Conservation (phyloP, 2,113 vertebrate genomes). For the Mirounga angustirostris region DNA sequence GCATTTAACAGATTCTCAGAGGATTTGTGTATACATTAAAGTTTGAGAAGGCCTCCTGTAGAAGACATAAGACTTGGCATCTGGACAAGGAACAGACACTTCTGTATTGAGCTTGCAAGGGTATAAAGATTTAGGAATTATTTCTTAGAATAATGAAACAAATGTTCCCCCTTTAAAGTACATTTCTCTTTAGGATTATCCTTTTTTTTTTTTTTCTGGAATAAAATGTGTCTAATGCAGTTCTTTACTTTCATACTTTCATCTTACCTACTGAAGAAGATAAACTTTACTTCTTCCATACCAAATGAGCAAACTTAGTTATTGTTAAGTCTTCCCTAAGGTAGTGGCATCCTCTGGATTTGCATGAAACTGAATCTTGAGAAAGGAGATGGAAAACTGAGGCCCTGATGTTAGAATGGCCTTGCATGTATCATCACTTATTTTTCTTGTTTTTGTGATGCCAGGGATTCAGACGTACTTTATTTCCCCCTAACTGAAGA, state of each 20-base stretch:
- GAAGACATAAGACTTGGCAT: neutral
- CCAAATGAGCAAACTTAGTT: neutral
- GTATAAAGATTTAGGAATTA: slow-evolving; percentile 28
- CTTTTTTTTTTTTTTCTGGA: neutral
- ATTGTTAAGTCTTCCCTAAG: slow-evolving; percentile 9
- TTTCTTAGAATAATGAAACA: slow-evolving; percentile 31
- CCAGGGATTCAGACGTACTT: neutral
- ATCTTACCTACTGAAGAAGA: neutral
- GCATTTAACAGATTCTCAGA: neutral
- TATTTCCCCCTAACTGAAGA: neutral
- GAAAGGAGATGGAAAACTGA: neutral
- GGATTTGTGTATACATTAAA: neutral
- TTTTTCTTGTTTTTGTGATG: neutral
- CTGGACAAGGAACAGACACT: neutral
- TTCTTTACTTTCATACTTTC: slow-evolving; percentile 11
- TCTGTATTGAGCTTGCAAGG: neutral
- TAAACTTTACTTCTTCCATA: neutral
- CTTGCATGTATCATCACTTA: neutral
- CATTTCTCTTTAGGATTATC: neutral
- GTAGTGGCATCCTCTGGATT: neutral
- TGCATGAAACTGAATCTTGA: neutral
- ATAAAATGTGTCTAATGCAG: slow-evolving; percentile 15
- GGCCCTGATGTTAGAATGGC: neutral
- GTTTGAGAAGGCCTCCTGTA: neutral
- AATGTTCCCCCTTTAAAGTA: slow-evolving; percentile 33